Evolutionary conservation across 2,797 vertebrate genomes (phyloP).

Genomic region (Ctenosaura bakeri): DNA sequence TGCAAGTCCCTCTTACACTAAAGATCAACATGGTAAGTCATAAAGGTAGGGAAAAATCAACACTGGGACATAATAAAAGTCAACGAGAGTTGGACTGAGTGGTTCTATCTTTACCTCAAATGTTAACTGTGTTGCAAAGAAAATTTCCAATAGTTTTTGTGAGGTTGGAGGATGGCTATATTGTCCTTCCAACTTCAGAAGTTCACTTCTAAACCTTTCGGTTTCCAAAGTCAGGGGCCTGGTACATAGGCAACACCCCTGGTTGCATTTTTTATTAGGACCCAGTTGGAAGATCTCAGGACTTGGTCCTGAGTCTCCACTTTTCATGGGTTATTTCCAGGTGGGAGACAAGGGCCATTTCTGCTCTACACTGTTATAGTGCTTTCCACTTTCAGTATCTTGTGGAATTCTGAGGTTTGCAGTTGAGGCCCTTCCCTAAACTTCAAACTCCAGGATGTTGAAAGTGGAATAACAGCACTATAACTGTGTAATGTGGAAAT

Average conservation of each 20-base stretch:
- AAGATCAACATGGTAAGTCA: constrained; percentile 74
- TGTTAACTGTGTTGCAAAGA: constrained; percentile 64
- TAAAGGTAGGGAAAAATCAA: constrained; percentile 77
- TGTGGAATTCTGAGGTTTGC: too few species aligned
- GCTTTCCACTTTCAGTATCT: too few species aligned
- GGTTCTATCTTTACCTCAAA: constrained; percentile 12
- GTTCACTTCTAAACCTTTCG: constrained; percentile 57
- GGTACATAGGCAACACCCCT: neutral
- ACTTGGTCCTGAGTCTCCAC: too few species aligned
- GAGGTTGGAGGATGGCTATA: constrained; percentile 46
- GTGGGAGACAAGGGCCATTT: too few species aligned
- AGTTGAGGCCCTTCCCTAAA: too few species aligned
- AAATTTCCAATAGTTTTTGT: constrained; percentile 63
- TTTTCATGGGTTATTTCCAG: too few species aligned
- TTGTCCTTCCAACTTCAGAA: constrained; percentile 59
- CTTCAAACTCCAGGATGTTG: too few species aligned
- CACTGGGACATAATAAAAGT: constrained; percentile 74
- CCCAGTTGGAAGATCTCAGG: too few species aligned
- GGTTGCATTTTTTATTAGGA: neutral
- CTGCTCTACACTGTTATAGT: too few species aligned
- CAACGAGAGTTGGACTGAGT: constrained; percentile 66
- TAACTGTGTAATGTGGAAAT: too few species aligned
- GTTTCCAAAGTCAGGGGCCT: constrained; percentile 27
- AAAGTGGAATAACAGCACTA: too few species aligned
- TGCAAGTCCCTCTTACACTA: constrained; percentile 74